These are phyloP conservation scores for Fringilla coelebs DNA, from an alignment of 2,797 vertebrate species.

Conservation along the genomic window DNA sequence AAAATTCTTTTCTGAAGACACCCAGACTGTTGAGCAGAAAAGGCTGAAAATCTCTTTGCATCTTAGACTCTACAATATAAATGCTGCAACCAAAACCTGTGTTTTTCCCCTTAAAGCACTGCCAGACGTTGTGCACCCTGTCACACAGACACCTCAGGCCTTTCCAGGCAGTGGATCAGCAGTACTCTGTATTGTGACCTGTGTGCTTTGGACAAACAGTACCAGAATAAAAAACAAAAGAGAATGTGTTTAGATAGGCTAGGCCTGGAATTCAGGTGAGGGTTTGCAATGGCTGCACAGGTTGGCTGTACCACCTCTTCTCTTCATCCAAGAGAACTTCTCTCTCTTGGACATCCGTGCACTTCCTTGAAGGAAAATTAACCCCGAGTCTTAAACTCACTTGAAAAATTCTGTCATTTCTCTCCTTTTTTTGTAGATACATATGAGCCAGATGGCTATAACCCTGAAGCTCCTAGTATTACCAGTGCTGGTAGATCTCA, in stretches of 20 bases:
- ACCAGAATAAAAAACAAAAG: background rate
- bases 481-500: conserved; percentile 88
- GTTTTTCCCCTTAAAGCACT: background rate
- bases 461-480: conserved; percentile 96
- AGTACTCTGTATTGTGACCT: background rate
- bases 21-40: background rate
- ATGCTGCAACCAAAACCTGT: background rate
- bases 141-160: background rate
- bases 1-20: background rate
- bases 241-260: background rate
- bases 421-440: conserved; percentile 82
- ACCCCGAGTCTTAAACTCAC: conserved; percentile 31
- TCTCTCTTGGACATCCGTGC: background rate
- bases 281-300: background rate
- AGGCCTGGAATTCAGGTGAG: background rate
- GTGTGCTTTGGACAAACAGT: background rate
- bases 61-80: background rate
- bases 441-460: conserved; percentile 97
- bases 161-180: background rate
- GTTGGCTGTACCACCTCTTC: background rate
- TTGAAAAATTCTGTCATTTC: conserved; percentile 53
- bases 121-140: background rate
- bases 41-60: background rate
- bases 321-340: background rate
- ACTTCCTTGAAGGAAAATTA: conserved; percentile 11